phyloP scores from a whole-genome alignment of 2,888 invertebrate genomes.

The Onthophagus sagittarius region DNA sequence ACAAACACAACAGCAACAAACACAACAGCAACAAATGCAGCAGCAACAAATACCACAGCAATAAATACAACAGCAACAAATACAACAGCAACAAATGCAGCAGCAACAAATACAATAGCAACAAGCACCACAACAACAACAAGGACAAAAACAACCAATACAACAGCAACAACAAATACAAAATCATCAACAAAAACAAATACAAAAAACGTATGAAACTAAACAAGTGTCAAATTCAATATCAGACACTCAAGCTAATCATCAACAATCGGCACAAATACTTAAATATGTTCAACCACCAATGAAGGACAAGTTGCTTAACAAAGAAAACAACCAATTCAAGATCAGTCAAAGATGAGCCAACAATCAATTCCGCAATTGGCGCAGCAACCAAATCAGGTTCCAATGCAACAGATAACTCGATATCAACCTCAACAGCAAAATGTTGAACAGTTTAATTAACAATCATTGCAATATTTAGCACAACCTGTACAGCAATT shows the following conservation, averaged over 20 bases:
- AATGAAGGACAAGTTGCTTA: conserved; percentile 10
- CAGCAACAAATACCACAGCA: too few relatives aligned
- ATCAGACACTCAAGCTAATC: neutral
- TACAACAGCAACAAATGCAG: conserved; percentile 9
- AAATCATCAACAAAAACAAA: neutral
- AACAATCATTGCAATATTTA: neutral
- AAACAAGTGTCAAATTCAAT: neutral
- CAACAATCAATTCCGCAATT: neutral
- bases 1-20: conserved; percentile 3
- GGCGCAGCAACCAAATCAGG: neutral
- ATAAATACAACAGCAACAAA: conserved; percentile 15
- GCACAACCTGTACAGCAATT: neutral
- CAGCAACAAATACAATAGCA: conserved; percentile 24
- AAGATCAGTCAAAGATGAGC: neutral
- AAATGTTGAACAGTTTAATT: neutral
- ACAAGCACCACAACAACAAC: conserved; percentile 20
- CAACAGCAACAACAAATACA: too few relatives aligned
- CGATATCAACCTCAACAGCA: neutral
- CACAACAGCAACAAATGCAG: conserved; percentile 13
- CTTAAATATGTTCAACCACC: neutral
- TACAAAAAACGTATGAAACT: neutral
- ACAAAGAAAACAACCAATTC: neutral
- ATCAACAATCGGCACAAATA: neutral
- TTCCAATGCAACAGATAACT: neutral
- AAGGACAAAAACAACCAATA: conserved; percentile 18